Evolutionary conservation across 2,888 invertebrate species (phyloP).

Genomic region (Zeuzera pyrina): DNA sequence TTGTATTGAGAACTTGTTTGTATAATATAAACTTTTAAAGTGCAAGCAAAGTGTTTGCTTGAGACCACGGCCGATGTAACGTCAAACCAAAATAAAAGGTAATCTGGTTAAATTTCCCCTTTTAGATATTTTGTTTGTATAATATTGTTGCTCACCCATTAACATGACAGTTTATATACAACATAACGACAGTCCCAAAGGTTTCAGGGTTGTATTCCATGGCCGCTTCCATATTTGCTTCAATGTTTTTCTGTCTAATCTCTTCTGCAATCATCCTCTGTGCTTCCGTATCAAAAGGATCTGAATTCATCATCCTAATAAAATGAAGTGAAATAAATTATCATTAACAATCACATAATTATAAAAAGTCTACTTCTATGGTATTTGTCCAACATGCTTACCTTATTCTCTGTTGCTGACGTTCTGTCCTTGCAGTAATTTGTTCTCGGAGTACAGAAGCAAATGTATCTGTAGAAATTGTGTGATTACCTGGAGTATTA

Average conservation of each 20-base stretch:
- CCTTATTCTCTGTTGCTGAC: conserved; percentile 84
- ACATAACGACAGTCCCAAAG: conserved; percentile 97
- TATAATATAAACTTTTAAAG: no score
- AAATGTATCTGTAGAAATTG: conserved; percentile 85
- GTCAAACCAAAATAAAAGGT: no score
- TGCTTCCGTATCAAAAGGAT: conserved; percentile 96
- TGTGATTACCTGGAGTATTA: no score
- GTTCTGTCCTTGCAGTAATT: conserved; percentile 84
- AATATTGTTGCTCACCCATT: conserved; percentile 80
- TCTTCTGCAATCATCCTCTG: conserved; percentile 96
- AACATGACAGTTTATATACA: conserved; percentile 97
- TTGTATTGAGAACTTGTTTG: no score
- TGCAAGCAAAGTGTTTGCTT: no score
- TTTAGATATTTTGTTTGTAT: no score
- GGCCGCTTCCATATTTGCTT: conserved; percentile 98
- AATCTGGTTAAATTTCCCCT: no score
- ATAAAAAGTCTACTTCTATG: no score
- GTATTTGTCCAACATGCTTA: conserved; percentile 20
- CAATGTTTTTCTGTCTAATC: conserved; percentile 95
- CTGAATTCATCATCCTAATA: conserved; percentile 87
- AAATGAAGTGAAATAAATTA: not conserved
- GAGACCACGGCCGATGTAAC: no score
- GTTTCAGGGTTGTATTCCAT: conserved; percentile 99
- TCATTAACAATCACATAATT: not conserved
- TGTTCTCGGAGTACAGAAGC: conserved; percentile 86